These are phyloP conservation scores for Alethe castanea DNA, from an alignment of 2,113 vertebrate species.

Conservation along the genomic window DNA sequence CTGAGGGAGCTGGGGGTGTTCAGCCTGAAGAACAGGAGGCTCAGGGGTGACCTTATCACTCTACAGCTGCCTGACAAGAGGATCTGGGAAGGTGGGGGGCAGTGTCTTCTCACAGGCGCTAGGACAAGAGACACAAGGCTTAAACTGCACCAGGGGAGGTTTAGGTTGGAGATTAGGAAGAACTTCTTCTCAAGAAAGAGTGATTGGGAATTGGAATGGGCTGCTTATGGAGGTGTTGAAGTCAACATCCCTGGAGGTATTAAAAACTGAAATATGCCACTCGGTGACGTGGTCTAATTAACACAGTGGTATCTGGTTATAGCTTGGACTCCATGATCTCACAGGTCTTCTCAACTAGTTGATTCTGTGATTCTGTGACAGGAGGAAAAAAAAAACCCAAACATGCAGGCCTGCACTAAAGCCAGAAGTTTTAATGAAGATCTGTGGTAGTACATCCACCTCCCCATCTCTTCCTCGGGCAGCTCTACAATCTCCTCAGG, in stretches of 20 bases:
- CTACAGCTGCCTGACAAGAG: background rate
- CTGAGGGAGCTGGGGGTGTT: background rate
- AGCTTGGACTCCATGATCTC: background rate
- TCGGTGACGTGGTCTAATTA: background rate
- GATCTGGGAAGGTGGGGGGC: fast-evolving
- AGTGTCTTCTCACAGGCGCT: fast-evolving
- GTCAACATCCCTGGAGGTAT: background rate
- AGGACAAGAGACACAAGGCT: background rate
- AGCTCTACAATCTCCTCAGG: background rate
- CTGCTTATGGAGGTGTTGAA: background rate
- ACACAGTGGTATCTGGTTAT: background rate
- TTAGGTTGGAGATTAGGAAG: background rate
- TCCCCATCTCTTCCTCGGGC: background rate
- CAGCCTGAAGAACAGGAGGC: background rate
- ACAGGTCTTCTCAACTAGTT: background rate
- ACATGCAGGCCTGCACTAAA: background rate
- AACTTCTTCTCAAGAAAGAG: background rate
- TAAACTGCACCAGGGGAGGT: background rate
- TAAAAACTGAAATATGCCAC: background rate
- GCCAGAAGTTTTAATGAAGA: background rate
- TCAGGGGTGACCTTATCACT: too few relatives aligned
- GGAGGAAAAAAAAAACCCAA: background rate
- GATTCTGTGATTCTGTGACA: background rate
- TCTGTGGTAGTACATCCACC: background rate
- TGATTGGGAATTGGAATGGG: background rate